Conservation (phyloP, 1,140 invertebrate species). For the Papilio aristodemus region DNA sequence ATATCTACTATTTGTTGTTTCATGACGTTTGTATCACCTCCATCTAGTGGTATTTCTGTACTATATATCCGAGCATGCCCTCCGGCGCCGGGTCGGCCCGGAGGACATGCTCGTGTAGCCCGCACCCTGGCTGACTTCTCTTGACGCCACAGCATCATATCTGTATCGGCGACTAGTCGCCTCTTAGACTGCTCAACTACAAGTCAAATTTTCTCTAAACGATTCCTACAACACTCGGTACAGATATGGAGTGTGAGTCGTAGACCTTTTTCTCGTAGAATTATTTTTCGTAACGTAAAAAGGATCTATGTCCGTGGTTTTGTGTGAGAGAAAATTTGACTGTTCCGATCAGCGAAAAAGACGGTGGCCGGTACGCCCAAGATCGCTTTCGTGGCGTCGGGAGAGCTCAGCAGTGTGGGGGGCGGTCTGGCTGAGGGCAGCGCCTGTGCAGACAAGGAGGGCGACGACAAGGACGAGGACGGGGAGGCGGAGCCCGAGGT, state of each 20-base stretch:
- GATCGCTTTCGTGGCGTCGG: constrained; percentile 94
- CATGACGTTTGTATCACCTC: not conserved
- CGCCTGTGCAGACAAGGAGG: constrained; percentile 68
- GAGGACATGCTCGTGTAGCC: constrained; percentile 56
- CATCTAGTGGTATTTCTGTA: not conserved
- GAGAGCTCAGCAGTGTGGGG: constrained; percentile 84
- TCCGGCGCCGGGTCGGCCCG: constrained; percentile 38
- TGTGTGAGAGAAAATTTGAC: constrained; percentile 65
- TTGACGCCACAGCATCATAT: constrained; percentile 69
- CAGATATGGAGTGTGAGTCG: constrained; percentile 75
- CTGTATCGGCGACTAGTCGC: constrained; percentile 65
- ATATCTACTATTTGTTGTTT: not conserved
- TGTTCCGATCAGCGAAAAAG: constrained; percentile 67
- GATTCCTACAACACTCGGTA: constrained; percentile 55
- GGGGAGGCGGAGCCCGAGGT: constrained; percentile 88
- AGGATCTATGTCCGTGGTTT: constrained; percentile 21
- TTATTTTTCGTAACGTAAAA: constrained; percentile 33
- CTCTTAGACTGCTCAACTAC: constrained; percentile 43
- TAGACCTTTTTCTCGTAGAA: constrained; percentile 49
- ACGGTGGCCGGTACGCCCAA: constrained; percentile 88
- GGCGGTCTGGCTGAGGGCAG: constrained; percentile 45
- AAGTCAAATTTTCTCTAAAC: constrained; percentile 69
- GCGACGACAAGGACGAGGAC: constrained; percentile 82
- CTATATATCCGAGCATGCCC: constrained; percentile 49
- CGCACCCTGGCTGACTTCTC: constrained; percentile 46